A percentile compares a stretch with the other conserved stretches of the same genome.
phyloP scores from a whole-genome alignment of 2,888 invertebrate genomes.

The Agelastica alni region DNA sequence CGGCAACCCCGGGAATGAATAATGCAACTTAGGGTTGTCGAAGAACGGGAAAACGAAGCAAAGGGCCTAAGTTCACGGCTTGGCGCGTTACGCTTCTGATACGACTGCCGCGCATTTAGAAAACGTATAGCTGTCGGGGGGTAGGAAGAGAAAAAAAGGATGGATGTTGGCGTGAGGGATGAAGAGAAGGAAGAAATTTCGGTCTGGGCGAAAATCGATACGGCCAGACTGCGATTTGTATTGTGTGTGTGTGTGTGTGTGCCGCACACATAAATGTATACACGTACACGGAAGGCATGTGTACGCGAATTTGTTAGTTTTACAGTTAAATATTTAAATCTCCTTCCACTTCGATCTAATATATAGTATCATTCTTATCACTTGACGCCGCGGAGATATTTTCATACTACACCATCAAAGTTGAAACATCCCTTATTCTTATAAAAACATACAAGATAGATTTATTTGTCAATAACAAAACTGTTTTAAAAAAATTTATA shows the following conservation, averaged over 20 bases:
- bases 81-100: not conserved
- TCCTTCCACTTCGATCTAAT: no score
- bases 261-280: not conserved
- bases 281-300: not conserved
- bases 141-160: not conserved
- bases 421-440: no score
- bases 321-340: no score
- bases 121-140: not conserved
- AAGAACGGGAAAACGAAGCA: conserved; percentile 1
- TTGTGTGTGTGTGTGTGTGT: not conserved
- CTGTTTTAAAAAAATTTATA: no score
- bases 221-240: conserved; percentile 13
- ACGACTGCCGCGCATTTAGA: not conserved
- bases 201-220: conserved; percentile 23
- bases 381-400: no score
- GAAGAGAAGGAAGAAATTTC: conserved; percentile 12
- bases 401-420: no score
- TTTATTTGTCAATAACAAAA: no score
- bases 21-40: not conserved
- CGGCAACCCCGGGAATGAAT: not conserved
- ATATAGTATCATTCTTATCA: no score
- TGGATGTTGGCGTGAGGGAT: not conserved
- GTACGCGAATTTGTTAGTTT: no score
- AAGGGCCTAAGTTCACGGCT: conserved; percentile 18
- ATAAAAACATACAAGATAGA: no score